Base-by-base conservation (phyloP, 1,140 invertebrate species). In the Papilio machaon region DNA sequence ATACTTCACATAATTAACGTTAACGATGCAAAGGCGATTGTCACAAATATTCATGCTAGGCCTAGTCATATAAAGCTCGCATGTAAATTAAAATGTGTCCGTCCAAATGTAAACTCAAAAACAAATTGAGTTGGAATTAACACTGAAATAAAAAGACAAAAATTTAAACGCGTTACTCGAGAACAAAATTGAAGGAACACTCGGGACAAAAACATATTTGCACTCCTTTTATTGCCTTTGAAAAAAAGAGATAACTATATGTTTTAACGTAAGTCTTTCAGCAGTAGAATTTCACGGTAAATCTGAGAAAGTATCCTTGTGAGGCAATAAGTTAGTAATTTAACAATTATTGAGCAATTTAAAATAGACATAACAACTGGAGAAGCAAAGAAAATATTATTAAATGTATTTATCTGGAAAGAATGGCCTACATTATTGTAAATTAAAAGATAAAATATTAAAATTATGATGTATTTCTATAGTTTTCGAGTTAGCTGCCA, bases 261-360 rank as follows among this genome's bases (percentile, higher is more conserved):
- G 4, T 4, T 49, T 49, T 49, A 49, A 2, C 2, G 13, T 13
- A 49, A 58, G n/a, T 58, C 23, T 43, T 43, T 43, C 38, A 6
- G n/a, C n/a, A n/a, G 6, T 19, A 6, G 49, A 52, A 52, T 52
- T 52, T 52, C 17, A 17, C n/a, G 17, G 9, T 58, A 19, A 58
- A 52, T 52, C 49, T 52, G 49, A 52, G 15, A 17, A 52, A 52
- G 49, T 52, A 52, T 43, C 15, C 17, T 17, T 52, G 15, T 5
- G 49, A 52, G 15, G 49, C 7, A 52, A 52, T 43, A 17, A 17
- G 15, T 52, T 58, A 19, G 17, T 58, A 58, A 7, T 58, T 58
- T 58, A 11, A 64, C 23, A 64, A 30, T 30, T 64, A 64, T 64
- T 64, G 60, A 64, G 60, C 60, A 64, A 64, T 35, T 35, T 30